Percentiles rank a stretch among this genome's conserved stretches.
Conservation (phyloP, 2,888 invertebrate species). For the Carabus problematicus region DNA sequence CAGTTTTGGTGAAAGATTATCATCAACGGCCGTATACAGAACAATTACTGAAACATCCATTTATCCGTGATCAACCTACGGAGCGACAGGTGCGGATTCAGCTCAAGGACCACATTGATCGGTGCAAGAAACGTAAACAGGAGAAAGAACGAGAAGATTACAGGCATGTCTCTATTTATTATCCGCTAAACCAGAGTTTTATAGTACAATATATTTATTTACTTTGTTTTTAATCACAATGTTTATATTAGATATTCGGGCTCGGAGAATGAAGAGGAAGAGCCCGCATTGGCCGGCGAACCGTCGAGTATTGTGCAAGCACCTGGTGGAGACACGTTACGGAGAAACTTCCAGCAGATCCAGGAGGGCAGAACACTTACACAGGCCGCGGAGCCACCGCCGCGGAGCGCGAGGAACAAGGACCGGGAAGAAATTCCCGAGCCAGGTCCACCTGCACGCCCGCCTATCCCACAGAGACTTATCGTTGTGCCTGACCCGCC, state of each 20-base stretch:
- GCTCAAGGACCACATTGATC: slow-evolving; percentile 98
- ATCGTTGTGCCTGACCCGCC: slow-evolving; percentile 91
- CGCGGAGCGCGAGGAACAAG: slow-evolving; percentile 57
- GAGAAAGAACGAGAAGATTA: slow-evolving; percentile 83
- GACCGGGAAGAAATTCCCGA: slow-evolving; percentile 74
- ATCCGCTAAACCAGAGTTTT: slow-evolving; percentile 15
- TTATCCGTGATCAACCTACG: slow-evolving; percentile 98
- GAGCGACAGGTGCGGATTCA: slow-evolving; percentile 98
- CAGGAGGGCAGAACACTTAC: slow-evolving; percentile 79
- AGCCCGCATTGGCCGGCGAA: slow-evolving; percentile 89
- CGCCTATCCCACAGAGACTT: slow-evolving; percentile 88
- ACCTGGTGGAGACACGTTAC: slow-evolving; percentile 91
- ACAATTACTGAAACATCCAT: slow-evolving; percentile 95
- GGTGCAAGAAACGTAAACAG: slow-evolving; percentile 93
- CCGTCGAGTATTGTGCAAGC: slow-evolving; percentile 93
- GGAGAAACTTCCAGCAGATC: slow-evolving; percentile 97
- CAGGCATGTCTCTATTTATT: slow-evolving; percentile 57
- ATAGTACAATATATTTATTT: too few relatives aligned
- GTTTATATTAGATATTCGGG: slow-evolving; percentile 81
- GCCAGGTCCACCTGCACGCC: slow-evolving; percentile 87
- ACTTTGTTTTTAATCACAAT: slow-evolving; percentile 11
- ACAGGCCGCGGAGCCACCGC: slow-evolving; percentile 66
- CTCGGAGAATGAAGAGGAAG: slow-evolving; percentile 97
- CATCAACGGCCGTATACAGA: slow-evolving; percentile 98
- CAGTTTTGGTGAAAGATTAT: slow-evolving; percentile 96